Evolutionary conservation across 1,140 invertebrate genomes (phyloP), one percentile per base, ranked within the genome.

Genomic region (Drosophila athabasca): DNA sequence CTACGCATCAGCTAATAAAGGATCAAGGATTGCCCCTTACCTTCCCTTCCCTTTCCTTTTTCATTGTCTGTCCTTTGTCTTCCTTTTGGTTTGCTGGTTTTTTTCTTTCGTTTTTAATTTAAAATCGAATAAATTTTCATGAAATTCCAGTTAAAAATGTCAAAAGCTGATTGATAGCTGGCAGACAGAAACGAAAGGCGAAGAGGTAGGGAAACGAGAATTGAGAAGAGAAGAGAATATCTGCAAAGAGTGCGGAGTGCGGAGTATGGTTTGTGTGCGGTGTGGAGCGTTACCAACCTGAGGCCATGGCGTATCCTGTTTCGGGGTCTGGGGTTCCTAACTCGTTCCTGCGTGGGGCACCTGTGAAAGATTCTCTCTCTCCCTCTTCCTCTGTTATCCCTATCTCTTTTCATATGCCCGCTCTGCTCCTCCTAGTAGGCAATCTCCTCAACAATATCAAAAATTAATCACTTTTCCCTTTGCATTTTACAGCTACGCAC

Each of bases 101-200:
- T 13, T 49, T 48, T 68, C 46, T 51, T 45, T 57, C 53, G 50
- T 54, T 62, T 87, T 88, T 83, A 88, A 89, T 88, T 88, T 88
- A 88, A 88, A 88, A 88, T 89, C 83, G 83, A 88, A 88, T 88
- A 89, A 88, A 88, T 88, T 88, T 87, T 83, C 79, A 88, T 67
- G 76, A 71, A 88, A 88, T 88, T 88, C 83, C 83, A 79, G 83
- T 79, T 88, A 88, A 88, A 88, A 88, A 88, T 88, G 83, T 88
- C 83, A 88, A 88, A 88, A 88, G 79, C 83, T 88, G 83, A 88
- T 88, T 88, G 83, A 88, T 88, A 88, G 83, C 83, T 79, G 84
- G 76, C 83, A 88, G 83, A 88, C 83, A 88, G 83, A 58, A 77
- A 45, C 53, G 39, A 53, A n/a, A 29, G 35, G 44, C 39, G 24